Evolutionary conservation across 2,888 invertebrate genomes (phyloP).

Genomic region (Habroteleia sp.): DNA sequence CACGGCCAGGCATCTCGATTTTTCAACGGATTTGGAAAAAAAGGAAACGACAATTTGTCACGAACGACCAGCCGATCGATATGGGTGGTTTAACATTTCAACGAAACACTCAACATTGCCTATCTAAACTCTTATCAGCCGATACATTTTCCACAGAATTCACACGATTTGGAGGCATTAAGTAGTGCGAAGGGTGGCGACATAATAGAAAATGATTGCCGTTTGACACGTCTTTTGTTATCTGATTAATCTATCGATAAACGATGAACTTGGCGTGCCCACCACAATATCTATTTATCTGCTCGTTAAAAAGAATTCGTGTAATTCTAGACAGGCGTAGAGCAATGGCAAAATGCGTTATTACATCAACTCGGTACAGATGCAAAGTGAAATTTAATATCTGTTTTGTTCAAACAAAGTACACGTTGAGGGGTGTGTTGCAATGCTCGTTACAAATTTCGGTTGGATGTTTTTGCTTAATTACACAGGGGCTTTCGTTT

Average conservation of each 20-base stretch:
- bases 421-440: too few species aligned
- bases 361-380: not conserved
- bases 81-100: constrained; percentile 78
- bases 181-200: constrained; percentile 69
- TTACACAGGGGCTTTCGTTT: not conserved
- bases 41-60: constrained; percentile 66
- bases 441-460: too few species aligned
- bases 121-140: constrained; percentile 74
- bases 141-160: constrained; percentile 73
- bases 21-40: not conserved
- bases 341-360: not conserved
- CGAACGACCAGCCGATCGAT: constrained; percentile 70
- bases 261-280: constrained; percentile 23
- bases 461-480: constrained; percentile 5
- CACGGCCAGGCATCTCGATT: too few species aligned
- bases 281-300: constrained; percentile 24
- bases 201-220: constrained; percentile 79
- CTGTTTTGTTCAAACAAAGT: not conserved
- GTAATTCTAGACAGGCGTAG: constrained; percentile 23
- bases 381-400: constrained; percentile 32
- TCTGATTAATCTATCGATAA: constrained; percentile 71
- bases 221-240: constrained; percentile 75
- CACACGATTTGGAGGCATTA: constrained; percentile 73
- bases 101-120: constrained; percentile 77
- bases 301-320: constrained; percentile 17